These are phyloP conservation scores for Agapornis roseicollis DNA, from an alignment of 2,113 vertebrate species.

Conservation along the genomic window DNA sequence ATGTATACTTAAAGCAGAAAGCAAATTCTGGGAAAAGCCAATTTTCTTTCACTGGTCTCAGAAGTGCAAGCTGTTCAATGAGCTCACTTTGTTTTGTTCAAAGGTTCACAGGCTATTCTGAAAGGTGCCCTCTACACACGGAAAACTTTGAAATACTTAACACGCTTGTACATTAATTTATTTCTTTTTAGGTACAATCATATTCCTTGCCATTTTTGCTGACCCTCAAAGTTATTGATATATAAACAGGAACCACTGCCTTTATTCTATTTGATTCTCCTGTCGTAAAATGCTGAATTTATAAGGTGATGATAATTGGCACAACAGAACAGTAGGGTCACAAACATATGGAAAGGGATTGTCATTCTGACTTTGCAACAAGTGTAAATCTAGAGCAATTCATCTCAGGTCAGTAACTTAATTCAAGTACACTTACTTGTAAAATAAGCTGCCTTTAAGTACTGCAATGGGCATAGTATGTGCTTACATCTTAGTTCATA, in stretches of 20 bases:
- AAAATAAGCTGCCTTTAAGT: not conserved
- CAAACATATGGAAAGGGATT: not conserved
- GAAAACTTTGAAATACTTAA: not conserved
- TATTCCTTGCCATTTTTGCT: not conserved
- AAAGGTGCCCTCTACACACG: not conserved
- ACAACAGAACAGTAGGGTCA: not conserved
- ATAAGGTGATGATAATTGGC: not conserved
- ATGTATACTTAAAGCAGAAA: not conserved
- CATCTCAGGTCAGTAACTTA: not conserved
- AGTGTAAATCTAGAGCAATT: not conserved
- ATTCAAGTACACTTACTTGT: not conserved
- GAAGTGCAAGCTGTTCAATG: not conserved
- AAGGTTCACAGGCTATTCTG: not conserved
- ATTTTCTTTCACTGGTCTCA: not conserved
- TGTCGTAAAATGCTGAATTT: conserved; percentile 27
- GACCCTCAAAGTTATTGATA: conserved; percentile 8
- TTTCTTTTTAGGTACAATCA: not conserved
- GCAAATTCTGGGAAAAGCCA: not conserved
- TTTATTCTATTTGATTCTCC: conserved; percentile 29
- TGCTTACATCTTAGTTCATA: not conserved
- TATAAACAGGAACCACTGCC: conserved; percentile 24
- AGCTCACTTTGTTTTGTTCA: not conserved
- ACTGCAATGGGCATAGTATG: not conserved
- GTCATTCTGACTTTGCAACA: not conserved
- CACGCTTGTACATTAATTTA: not conserved